Percentiles rank a stretch among this genome's conserved stretches.
These are phyloP conservation scores for Labroides dimidiatus DNA, from an alignment of 2,797 vertebrate species.

Conservation along the genomic window DNA sequence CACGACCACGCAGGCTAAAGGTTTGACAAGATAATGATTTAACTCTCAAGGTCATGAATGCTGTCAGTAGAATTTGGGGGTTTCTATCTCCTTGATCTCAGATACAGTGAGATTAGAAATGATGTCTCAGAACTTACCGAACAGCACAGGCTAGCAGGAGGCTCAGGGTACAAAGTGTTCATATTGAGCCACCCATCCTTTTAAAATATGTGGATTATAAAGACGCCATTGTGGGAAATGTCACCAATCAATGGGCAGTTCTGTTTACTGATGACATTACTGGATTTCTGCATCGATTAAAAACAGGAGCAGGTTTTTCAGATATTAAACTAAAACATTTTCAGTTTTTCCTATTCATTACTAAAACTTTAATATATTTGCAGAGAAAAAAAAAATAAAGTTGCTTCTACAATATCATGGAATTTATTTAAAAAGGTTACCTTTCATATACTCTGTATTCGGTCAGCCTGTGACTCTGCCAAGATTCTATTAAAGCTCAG, in stretches of 20 bases:
- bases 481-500: too few relatives aligned
- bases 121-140: background rate
- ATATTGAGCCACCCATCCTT: background rate
- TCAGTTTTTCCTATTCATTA: background rate
- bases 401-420: too few relatives aligned
- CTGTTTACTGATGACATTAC: background rate
- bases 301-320: background rate
- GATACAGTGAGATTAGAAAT: background rate
- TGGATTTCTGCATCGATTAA: background rate
- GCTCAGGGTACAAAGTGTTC: background rate
- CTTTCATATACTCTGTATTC: too few relatives aligned
- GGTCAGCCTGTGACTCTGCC: too few relatives aligned
- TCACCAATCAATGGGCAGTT: background rate
- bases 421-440: too few relatives aligned
- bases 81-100: background rate
- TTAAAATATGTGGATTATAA: background rate
- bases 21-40: constrained; percentile 1
- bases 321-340: background rate
- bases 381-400: too few relatives aligned
- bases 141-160: background rate
- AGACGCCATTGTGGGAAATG: background rate
- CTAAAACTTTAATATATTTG: background rate
- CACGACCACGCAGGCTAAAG: background rate
- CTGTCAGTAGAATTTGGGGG: background rate
- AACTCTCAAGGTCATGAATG: background rate